These are phyloP conservation scores for Theretra japonica DNA, from an alignment of 2,888 invertebrate genomes.

Conservation along the genomic window DNA sequence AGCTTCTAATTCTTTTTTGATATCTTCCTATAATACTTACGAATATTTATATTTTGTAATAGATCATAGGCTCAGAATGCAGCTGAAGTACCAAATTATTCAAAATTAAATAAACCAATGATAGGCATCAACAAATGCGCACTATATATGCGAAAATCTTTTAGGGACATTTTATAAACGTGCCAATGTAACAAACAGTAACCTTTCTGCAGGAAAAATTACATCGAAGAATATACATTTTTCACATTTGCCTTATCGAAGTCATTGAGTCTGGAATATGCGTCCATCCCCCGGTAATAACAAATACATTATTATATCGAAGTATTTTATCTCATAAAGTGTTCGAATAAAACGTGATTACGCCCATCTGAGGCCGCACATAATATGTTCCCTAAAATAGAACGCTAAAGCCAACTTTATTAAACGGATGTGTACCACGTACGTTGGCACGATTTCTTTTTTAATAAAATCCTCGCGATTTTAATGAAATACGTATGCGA, in stretches of 20 bases:
- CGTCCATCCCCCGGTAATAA: not conserved
- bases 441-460: constrained; percentile 13
- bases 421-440: constrained; percentile 13
- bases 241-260: not conserved
- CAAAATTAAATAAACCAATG: too few species aligned
- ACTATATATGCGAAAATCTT: too few species aligned
- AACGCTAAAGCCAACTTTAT: constrained; percentile 24
- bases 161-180: too few species aligned
- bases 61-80: too few species aligned
- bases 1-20: too few species aligned
- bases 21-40: too few species aligned
- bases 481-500: constrained; percentile 7
- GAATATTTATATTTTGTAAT: too few species aligned
- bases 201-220: not conserved
- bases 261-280: not conserved
- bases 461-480: constrained; percentile 32
- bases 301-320: constrained; percentile 16
- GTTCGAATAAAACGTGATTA: constrained; percentile 27
- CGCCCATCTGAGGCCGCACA: constrained; percentile 11
- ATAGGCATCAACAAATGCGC: too few species aligned
- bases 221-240: not conserved
- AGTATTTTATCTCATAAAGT: constrained; percentile 24
- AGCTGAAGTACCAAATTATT: too few species aligned
- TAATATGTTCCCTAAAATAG: constrained; percentile 23
- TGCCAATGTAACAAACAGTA: not conserved